A percentile compares a stretch with the other conserved stretches of the same genome.
Conservation (phyloP, 2,888 invertebrate species). For the Nesidiocoris tenuis region DNA sequence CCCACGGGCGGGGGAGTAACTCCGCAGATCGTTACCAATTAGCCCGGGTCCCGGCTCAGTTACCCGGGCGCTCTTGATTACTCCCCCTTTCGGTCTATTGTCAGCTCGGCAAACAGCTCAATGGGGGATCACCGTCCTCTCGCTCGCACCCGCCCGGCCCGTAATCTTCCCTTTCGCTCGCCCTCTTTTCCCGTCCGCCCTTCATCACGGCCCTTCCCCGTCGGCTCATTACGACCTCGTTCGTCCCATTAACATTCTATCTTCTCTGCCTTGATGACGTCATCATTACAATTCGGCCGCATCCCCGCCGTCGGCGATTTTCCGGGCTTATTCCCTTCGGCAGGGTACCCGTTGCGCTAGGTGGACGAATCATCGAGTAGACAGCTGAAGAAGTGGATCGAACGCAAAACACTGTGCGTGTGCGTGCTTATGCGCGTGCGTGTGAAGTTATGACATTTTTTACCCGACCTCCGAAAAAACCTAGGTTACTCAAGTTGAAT, state of each 20-base stretch:
- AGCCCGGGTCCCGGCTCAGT: not conserved
- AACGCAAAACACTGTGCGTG: too few species aligned
- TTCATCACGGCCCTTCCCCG: not conserved
- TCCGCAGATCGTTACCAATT: not conserved
- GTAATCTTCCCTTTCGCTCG: not conserved
- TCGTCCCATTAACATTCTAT: conserved; percentile 36
- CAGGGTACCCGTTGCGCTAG: too few species aligned
- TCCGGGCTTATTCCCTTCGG: too few species aligned
- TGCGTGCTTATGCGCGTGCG: too few species aligned
- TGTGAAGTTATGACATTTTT: too few species aligned
- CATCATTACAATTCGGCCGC: conserved; percentile 33
- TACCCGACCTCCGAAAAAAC: too few species aligned
- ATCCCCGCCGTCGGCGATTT: not conserved
- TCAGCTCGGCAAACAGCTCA: conserved; percentile 36
- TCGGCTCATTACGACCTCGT: conserved; percentile 35
- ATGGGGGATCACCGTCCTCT: conserved; percentile 29
- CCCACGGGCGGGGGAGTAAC: not conserved
- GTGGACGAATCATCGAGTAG: too few species aligned
- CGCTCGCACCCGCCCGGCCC: not conserved
- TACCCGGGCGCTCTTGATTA: conserved; percentile 6
- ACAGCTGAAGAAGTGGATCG: too few species aligned
- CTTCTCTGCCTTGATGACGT: conserved; percentile 32
- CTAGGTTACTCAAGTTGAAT: too few species aligned
- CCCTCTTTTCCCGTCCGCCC: not conserved
- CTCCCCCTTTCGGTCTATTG: conserved; percentile 18